phyloP scores from a whole-genome alignment of 2,797 vertebrate species.

The Cynopterus sphinx region DNA sequence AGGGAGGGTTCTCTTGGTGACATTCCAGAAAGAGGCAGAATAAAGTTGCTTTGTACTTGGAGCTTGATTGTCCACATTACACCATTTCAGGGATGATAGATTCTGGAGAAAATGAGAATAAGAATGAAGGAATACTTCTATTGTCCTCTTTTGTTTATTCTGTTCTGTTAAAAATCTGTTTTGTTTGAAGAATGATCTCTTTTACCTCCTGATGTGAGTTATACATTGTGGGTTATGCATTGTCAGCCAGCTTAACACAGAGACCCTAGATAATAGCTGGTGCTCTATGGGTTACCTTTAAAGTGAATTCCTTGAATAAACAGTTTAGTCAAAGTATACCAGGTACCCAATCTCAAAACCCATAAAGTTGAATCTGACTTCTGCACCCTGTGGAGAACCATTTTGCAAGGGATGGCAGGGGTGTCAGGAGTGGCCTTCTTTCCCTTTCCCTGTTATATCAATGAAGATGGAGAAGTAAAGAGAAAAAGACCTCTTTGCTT shows the following conservation, averaged over 20 bases:
- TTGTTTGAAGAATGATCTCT: slow-evolving; percentile 27
- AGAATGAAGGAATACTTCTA: neutral
- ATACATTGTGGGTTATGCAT: neutral
- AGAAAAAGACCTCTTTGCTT: neutral
- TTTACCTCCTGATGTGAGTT: slow-evolving; percentile 27
- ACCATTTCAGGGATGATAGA: neutral
- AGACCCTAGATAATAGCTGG: slow-evolving; percentile 43
- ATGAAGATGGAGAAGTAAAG: neutral
- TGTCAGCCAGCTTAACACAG: neutral
- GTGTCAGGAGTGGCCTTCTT: neutral
- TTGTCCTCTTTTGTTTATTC: neutral
- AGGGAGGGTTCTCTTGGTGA: neutral
- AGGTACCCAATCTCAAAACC: slow-evolving; percentile 62
- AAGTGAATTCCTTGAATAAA: slow-evolving; percentile 68
- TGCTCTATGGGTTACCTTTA: slow-evolving; percentile 53
- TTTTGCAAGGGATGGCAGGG: slow-evolving; percentile 43
- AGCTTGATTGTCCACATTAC: neutral
- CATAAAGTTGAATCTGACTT: slow-evolving; percentile 61
- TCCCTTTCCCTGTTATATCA: neutral
- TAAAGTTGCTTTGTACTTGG: neutral
- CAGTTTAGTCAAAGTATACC: slow-evolving; percentile 59
- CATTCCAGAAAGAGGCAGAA: neutral
- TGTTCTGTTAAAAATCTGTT: slow-evolving; percentile 38
- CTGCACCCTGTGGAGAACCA: slow-evolving; percentile 39
- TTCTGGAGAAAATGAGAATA: neutral